phyloP scores from a whole-genome alignment of 2,797 vertebrate genomes.

The Eulemur mongoz region DNA sequence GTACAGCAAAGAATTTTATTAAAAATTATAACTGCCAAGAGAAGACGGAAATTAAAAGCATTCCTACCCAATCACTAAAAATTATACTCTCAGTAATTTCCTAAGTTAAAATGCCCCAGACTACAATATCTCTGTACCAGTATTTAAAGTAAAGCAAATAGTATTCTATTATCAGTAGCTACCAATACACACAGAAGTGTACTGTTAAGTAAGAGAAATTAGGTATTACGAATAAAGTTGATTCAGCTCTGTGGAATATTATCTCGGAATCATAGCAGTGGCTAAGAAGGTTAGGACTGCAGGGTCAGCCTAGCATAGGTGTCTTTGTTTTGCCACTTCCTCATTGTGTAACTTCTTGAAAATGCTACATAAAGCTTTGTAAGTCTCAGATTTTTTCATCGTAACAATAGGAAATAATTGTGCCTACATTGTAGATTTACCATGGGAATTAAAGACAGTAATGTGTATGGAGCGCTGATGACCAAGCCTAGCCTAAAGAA shows the following conservation, averaged over 20 bases:
- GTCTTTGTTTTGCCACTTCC: not conserved
- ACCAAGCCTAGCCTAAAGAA: not conserved
- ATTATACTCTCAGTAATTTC: constrained; percentile 72
- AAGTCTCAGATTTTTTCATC: not conserved
- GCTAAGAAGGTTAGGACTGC: not conserved
- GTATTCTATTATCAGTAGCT: not conserved
- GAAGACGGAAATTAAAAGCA: constrained; percentile 80
- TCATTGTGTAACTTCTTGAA: not conserved
- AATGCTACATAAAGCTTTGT: not conserved
- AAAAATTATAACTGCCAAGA: constrained; percentile 77
- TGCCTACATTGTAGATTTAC: not conserved
- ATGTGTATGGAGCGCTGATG: not conserved
- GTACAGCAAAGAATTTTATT: constrained; percentile 79
- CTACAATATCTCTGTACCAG: not conserved
- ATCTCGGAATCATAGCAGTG: not conserved
- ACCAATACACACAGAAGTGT: not conserved
- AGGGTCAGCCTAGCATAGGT: not conserved
- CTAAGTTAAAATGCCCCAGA: constrained; percentile 30
- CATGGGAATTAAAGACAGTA: not conserved
- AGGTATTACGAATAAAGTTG: not conserved
- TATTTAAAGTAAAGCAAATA: constrained; percentile 60
- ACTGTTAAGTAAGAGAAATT: constrained; percentile 13
- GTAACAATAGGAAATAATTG: not conserved
- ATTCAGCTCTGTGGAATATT: not conserved
- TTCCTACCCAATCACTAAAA: constrained; percentile 79